Evolutionary conservation across 1,140 invertebrate species (phyloP), one percentile per base, ranked within the genome.

Genomic region (Meloidogyne hapla): DNA sequence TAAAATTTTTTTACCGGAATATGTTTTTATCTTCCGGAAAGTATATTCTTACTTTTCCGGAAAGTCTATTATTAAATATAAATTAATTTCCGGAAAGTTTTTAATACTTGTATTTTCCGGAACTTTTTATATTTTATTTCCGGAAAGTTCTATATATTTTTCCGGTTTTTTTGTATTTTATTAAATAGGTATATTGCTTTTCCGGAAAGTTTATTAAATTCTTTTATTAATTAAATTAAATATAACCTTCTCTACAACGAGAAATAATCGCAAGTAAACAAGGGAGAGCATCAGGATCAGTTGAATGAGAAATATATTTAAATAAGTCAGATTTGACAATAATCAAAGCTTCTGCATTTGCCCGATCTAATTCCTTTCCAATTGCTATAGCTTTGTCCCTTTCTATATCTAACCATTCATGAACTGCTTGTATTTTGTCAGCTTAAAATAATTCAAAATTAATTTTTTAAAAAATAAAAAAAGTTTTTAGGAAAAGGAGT

Each of bases 211-310:
- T n/a, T n/a, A n/a, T n/a, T n/a, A n/a, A n/a, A n/a, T n/a, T n/a
- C n/a, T n/a, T n/a, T n/a, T n/a, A n/a, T n/a, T n/a, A n/a, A n/a
- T n/a, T n/a, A 33, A 33, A 33, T 33, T 33, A 33, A 33, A 33
- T 33, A 28, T 15, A 18, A 73, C 70, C 28, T 33, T 48, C 33
- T 72, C 56, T 64, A 33, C 70, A 73, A 12, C 70, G 56, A 18
- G 25, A n/a, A 23, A 73, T 56, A 28, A 73, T 21, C 21, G 2
- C 25, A 56, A 73, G 38, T 9, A 73, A 5, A 12, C 64, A 26
- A 21, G n/a, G 2, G 1, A 63, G 8, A 15, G 70, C 45, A 23
- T 73, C 56, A 12, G 42, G 56, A 63, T 73, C 25, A 21, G 26
- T 23, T 23, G 25, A 73, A 61, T 73, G 56, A 0, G 45, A 61